A percentile compares a stretch with the other conserved stretches of the same genome.
Conservation (phyloP, 2,113 vertebrate genomes). For the Acanthochromis polyacanthus region DNA sequence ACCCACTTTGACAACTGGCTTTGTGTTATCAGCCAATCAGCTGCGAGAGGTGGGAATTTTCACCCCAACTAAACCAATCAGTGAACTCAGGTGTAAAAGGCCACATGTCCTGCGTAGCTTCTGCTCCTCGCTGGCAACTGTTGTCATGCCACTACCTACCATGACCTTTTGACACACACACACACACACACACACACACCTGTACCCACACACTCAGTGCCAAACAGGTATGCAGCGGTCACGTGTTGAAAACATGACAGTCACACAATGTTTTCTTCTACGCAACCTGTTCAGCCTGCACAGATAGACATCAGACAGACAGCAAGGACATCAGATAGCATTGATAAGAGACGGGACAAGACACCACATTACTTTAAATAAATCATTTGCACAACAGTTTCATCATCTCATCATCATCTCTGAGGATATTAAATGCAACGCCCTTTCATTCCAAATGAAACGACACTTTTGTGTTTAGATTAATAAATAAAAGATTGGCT, state of each 20-base stretch:
- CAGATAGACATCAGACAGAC: slow-evolving; percentile 50
- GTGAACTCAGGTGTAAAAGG: background rate
- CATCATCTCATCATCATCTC: no score
- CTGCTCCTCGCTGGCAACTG: background rate
- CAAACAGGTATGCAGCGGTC: slow-evolving; percentile 32
- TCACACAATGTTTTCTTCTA: background rate
- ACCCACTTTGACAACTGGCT: background rate
- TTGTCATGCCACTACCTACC: background rate
- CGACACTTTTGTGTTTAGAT: no score
- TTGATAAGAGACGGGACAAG: background rate
- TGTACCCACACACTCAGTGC: background rate
- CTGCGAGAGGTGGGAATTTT: background rate
- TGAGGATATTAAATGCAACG: no score
- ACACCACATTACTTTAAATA: background rate
- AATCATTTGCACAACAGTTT: background rate
- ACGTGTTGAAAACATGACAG: background rate
- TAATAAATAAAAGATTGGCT: no score
- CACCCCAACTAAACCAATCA: slow-evolving; percentile 25
- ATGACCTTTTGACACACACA: slow-evolving; percentile 15
- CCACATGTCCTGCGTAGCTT: background rate
- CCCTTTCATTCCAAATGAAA: no score
- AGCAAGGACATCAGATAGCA: background rate
- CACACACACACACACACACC: background rate
- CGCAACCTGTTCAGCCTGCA: slow-evolving; percentile 40
- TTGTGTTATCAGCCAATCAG: slow-evolving; percentile 39